phyloP scores from a whole-genome alignment of 2,113 vertebrate genomes.

The Potamarius usumacintae region DNA sequence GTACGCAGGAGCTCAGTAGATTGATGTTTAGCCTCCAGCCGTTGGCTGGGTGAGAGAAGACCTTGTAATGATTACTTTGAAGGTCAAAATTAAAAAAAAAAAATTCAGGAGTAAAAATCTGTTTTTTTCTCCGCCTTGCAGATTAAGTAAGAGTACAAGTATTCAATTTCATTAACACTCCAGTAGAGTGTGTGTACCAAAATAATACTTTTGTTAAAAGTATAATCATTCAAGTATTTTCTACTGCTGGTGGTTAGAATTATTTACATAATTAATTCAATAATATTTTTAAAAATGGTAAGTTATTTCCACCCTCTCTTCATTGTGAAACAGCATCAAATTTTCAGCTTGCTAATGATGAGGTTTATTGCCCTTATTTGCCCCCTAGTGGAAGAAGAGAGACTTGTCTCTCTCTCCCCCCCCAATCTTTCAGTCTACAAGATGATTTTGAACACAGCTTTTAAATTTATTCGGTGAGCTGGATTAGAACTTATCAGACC shows the following conservation, averaged over 20 bases:
- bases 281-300: not conserved
- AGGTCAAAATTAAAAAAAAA: not conserved
- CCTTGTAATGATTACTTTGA: not conserved
- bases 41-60: not conserved
- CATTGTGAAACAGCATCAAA: not conserved
- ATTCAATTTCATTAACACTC: not conserved
- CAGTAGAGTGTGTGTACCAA: not conserved
- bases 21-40: not conserved
- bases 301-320: not conserved
- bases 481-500: not conserved
- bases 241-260: not conserved
- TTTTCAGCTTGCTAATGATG: not conserved
- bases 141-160: not conserved
- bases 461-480: not conserved
- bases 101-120: not conserved
- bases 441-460: not conserved
- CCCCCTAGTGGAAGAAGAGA: not conserved
- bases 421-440: not conserved
- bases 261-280: not conserved
- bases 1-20: not conserved
- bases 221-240: not conserved
- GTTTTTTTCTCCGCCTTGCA: not conserved
- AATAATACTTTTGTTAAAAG: not conserved
- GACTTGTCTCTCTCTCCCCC: not conserved
- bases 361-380: not conserved